These are phyloP conservation scores for Melanocharis versteri DNA, from an alignment of 2,113 vertebrate genomes.

Conservation along the genomic window DNA sequence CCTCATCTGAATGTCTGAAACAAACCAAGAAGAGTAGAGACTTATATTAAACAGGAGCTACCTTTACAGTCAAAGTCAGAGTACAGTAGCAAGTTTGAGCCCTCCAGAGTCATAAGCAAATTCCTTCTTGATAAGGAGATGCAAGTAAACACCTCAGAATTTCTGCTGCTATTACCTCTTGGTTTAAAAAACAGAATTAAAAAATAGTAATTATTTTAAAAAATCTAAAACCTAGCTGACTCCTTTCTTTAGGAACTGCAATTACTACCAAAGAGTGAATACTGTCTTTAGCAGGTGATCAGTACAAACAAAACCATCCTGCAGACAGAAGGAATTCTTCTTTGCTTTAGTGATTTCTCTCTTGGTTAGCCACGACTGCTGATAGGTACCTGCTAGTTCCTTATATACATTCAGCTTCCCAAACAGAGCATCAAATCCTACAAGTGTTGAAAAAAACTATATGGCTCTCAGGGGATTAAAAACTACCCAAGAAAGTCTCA, in stretches of 20 bases:
- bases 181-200: not conserved
- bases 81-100: not conserved
- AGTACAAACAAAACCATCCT: slow-evolving; percentile 1
- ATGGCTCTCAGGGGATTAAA: slow-evolving; percentile 13
- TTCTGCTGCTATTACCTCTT: slow-evolving; percentile 1
- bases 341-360: slow-evolving; percentile 34
- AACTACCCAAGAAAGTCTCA: slow-evolving; percentile 42
- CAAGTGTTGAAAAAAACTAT: slow-evolving; percentile 16
- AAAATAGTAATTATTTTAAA: not conserved
- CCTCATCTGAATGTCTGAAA: not conserved
- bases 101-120: slow-evolving; percentile 20
- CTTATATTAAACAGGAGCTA: not conserved
- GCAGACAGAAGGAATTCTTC: not conserved
- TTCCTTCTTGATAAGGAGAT: not conserved
- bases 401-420: slow-evolving; percentile 53
- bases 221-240: not conserved
- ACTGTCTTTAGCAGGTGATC: not conserved
- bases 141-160: not conserved
- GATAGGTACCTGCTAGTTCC: slow-evolving; percentile 43
- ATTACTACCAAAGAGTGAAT: not conserved
- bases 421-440: slow-evolving; percentile 46
- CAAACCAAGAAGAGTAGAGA: not conserved
- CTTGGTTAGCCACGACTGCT: slow-evolving; percentile 23
- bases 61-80: not conserved
- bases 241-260: not conserved